Conservation (phyloP, 2,888 invertebrate species). For the Melanophora roralis region DNA sequence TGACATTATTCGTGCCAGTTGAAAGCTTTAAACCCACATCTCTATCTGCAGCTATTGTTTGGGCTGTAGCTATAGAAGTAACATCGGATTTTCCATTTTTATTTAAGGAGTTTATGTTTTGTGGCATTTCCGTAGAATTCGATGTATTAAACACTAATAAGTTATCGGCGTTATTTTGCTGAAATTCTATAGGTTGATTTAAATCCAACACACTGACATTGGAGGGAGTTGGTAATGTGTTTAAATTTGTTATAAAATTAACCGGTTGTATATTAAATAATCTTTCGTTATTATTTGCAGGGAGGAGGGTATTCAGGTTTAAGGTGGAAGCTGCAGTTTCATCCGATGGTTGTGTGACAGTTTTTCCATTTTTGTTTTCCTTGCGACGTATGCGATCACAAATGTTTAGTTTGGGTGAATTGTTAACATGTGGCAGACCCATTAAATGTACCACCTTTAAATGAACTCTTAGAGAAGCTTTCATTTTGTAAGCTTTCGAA, state of each 20-base stretch:
- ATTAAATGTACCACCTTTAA: constrained; percentile 85
- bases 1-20: constrained; percentile 28
- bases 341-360: neutral
- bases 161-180: constrained; percentile 27
- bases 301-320: constrained; percentile 33
- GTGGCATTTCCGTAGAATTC: constrained; percentile 30
- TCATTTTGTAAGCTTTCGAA: constrained; percentile 88
- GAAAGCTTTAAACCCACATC: neutral
- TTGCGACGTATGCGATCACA: constrained; percentile 73
- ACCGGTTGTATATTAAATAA: constrained; percentile 40
- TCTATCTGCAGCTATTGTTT: neutral
- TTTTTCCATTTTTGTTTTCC: constrained; percentile 62
- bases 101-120: neutral
- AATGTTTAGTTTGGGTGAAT: constrained; percentile 69
- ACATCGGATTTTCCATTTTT: neutral
- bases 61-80: neutral
- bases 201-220: constrained; percentile 53
- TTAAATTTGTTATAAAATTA: constrained; percentile 22
- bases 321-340: neutral
- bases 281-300: constrained; percentile 21
- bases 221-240: constrained; percentile 6
- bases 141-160: constrained; percentile 40
- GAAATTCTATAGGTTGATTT: constrained; percentile 47
- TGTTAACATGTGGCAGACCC: constrained; percentile 65
- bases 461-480: constrained; percentile 89